A percentile compares a stretch with the other conserved stretches of the same genome.
Evolutionary conservation across 2,113 vertebrate genomes (phyloP).

Genomic region (Seriola quinqueradiata): DNA sequence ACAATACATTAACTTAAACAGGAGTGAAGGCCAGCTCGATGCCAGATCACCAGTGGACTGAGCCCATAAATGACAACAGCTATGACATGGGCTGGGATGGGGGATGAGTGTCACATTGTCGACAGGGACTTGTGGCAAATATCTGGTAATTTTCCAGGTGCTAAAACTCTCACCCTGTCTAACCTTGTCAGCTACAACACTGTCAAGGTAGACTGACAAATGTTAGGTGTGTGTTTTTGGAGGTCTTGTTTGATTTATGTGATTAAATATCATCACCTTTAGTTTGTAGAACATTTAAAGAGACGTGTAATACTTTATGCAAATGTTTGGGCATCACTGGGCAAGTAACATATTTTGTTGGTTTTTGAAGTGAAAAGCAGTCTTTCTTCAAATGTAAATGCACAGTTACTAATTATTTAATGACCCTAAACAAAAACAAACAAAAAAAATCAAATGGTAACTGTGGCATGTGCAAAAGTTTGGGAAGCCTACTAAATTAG

Average conservation of each 20-base stretch:
- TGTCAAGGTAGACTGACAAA: constrained; percentile 15
- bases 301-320: not conserved
- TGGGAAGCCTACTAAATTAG: too few relatives aligned
- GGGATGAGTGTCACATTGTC: not conserved
- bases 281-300: not conserved
- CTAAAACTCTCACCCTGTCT: constrained; percentile 13
- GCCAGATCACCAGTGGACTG: constrained; percentile 39
- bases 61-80: constrained; percentile 37
- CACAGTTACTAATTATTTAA: too few relatives aligned
- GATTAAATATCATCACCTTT: not conserved
- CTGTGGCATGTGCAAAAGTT: too few relatives aligned
- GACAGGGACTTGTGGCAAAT: not conserved
- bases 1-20: constrained; percentile 49
- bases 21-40: constrained; percentile 56
- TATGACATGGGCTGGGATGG: not conserved
- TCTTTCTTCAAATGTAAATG: too few relatives aligned
- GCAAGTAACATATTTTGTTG: too few relatives aligned
- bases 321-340: too few relatives aligned
- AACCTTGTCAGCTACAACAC: constrained; percentile 21
- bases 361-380: too few relatives aligned
- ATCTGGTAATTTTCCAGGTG: constrained; percentile 12
- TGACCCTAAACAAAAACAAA: not conserved
- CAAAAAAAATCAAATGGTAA: too few relatives aligned
- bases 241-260: constrained; percentile 11
- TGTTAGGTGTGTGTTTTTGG: not conserved